Percentiles rank a stretch among this genome's conserved stretches.
Evolutionary conservation across 2,797 vertebrate species (phyloP).

Genomic region (Prionace glauca): DNA sequence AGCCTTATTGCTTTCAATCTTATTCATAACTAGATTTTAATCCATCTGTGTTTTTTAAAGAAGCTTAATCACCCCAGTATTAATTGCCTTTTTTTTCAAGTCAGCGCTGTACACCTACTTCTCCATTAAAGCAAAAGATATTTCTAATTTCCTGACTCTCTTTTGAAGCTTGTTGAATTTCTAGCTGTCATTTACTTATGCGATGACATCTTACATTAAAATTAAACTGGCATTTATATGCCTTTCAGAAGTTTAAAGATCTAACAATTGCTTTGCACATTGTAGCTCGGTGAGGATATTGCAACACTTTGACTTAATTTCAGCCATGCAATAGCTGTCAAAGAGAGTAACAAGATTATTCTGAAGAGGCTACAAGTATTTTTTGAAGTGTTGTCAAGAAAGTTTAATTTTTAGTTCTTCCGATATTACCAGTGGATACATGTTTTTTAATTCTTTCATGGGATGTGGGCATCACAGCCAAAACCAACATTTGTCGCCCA

Average conservation of each 20-base stretch:
- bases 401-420: neutral
- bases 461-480: too few species aligned
- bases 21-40: neutral
- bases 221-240: neutral
- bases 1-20: neutral
- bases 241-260: constrained; percentile 3
- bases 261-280: neutral
- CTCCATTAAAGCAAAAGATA: neutral
- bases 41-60: neutral
- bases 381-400: neutral
- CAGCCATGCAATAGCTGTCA: neutral
- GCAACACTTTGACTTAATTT: neutral
- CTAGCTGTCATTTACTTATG: neutral
- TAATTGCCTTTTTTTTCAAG: neutral
- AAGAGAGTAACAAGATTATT: constrained; percentile 10
- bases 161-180: neutral
- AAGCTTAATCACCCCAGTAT: neutral
- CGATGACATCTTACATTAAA: neutral
- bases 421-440: neutral
- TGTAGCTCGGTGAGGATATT: neutral
- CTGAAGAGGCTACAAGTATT: neutral
- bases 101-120: neutral
- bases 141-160: neutral
- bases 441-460: too few species aligned
- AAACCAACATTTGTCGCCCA: too few species aligned